phyloP scores from a whole-genome alignment of 2,797 vertebrate genomes.

The Channallabes apus region DNA sequence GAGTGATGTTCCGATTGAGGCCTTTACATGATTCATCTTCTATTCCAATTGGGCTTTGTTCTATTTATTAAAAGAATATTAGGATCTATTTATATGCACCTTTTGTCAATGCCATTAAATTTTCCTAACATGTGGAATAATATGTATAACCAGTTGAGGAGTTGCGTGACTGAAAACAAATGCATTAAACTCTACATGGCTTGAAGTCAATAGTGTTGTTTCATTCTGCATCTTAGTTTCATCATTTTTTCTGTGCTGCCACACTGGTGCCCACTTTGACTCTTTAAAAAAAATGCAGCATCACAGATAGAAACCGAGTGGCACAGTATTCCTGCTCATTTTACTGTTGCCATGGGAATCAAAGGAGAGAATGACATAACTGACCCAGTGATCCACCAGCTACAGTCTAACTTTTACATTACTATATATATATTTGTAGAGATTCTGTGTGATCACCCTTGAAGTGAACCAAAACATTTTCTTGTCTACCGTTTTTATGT shows the following conservation, averaged over 20 bases:
- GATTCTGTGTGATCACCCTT: not conserved
- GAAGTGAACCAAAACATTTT: not conserved
- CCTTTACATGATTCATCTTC: too few species aligned
- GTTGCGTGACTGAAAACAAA: not conserved
- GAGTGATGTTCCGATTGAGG: too few species aligned
- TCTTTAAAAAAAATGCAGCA: not conserved
- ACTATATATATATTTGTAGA: not conserved
- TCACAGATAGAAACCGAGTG: not conserved
- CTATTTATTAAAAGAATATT: too few species aligned
- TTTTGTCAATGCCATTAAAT: too few species aligned
- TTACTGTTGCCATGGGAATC: not conserved
- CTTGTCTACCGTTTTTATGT: not conserved
- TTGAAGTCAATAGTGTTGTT: not conserved
- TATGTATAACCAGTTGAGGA: not conserved
- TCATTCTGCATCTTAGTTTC: not conserved
- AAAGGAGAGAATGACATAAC: not conserved
- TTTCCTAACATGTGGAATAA: not conserved
- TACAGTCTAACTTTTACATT: not conserved
- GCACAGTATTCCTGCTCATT: not conserved
- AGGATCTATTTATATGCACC: too few species aligned
- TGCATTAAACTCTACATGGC: not conserved
- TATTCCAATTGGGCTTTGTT: too few species aligned
- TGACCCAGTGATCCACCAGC: not conserved
- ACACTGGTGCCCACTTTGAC: not conserved
- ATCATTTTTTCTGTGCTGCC: not conserved